Evolutionary conservation across 2,797 vertebrate species (phyloP), one percentile per base, ranked within the genome.

Genomic region (Sebastes taczanowskii): DNA sequence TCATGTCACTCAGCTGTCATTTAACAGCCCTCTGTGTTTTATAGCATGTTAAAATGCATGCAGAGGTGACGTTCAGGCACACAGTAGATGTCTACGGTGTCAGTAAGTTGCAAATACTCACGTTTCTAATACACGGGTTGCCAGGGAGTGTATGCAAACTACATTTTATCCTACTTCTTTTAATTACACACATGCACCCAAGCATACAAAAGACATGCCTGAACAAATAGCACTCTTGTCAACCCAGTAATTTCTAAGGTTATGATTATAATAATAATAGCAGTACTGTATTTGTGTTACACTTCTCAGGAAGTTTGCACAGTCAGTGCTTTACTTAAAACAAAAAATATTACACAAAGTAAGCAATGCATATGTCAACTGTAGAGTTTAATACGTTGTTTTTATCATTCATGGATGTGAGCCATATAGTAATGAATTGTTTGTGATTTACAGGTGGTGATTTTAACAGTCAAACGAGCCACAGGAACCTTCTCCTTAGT

Each of bases 401-500:
- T 68, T 68, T 58, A 35, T 71, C 29, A 38, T 77, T 83, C 3
- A 25, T 73, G 29, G 7, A 32, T 13, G 25, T 63, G 38, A 60
- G 23, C 61, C 18, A 16, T 22, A 2, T 14, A 64, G 29, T 90
- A 70, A 89, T 76, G 4, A 8, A n/a, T 32, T 81, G 22, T 73
- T 76, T 91, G 29, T 90, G 25, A 63, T 91, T 88, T 82, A 59
- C 89, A 96, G 96, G 91, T 85, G 88, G 89, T 94, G 90, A 96
- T 96, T 82, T 88, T 96, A 84, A 88, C 86, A 35, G 94, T 95
- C 16, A 96, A 96, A 85, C 92, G 94, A 90, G 95, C 95, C 80
- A 96, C 95, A 3, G 96, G 95, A 79, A 93, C 96, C 25, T 94
- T 96, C 90, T 96, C 96, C 71, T 86, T 96, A 73, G 63, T 94